A percentile compares a stretch with the other conserved stretches of the same genome.
These are phyloP conservation scores for Oscheius sp. DNA, from an alignment of 1,140 invertebrate genomes.

Conservation along the genomic window DNA sequence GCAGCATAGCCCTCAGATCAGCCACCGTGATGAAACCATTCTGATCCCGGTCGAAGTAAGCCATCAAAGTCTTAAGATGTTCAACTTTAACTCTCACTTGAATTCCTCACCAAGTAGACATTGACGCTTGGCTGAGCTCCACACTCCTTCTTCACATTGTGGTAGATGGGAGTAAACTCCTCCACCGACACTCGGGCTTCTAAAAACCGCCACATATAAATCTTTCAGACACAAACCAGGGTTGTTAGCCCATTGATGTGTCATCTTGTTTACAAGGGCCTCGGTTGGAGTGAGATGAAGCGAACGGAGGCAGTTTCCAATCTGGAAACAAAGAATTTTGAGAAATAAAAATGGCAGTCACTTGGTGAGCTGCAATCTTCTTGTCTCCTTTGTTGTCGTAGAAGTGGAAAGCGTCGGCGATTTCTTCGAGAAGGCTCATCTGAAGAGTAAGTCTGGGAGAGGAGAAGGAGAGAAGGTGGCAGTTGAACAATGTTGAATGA, in stretches of 20 bases:
- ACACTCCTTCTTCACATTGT: slow-evolving; percentile 17
- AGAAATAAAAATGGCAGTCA: neutral
- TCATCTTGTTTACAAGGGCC: slow-evolving; percentile 16
- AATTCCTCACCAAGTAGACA: slow-evolving; percentile 12
- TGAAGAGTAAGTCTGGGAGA: too few relatives aligned
- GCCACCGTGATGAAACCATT: slow-evolving; percentile 13
- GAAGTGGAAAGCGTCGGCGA: slow-evolving; percentile 27
- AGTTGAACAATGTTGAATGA: too few relatives aligned
- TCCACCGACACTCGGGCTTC: slow-evolving; percentile 18
- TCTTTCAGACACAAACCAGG: neutral
- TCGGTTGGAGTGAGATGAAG: slow-evolving; percentile 27
- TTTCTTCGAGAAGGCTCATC: slow-evolving; percentile 11
- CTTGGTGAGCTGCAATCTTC: slow-evolving; percentile 22
- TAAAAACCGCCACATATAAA: neutral
- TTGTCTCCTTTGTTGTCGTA: slow-evolving; percentile 27
- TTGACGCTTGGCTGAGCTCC: slow-evolving; percentile 10
- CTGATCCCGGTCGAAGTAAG: slow-evolving; percentile 23
- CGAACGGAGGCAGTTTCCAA: slow-evolving; percentile 12
- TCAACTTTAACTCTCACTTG: neutral
- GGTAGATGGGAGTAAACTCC: slow-evolving; percentile 32
- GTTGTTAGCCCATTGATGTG: slow-evolving; percentile 2
- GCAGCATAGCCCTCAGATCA: slow-evolving; percentile 22
- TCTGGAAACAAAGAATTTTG: neutral
- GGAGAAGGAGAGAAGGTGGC: too few relatives aligned
- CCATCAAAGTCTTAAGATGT: slow-evolving; percentile 14